Base-by-base conservation (phyloP, 2,888 invertebrate species). In the Lamproptera curius region DNA sequence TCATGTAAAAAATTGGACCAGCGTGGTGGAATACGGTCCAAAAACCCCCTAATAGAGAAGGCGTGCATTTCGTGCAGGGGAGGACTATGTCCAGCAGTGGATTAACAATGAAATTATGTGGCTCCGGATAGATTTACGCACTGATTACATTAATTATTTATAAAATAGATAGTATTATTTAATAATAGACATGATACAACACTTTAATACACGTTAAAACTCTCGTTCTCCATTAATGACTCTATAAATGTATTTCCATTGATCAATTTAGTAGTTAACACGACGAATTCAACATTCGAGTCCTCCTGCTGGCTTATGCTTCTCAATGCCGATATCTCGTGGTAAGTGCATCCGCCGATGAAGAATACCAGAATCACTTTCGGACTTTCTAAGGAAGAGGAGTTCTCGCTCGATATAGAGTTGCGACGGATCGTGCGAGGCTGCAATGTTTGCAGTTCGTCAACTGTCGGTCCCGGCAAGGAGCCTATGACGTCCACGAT, bases 281-380 rank as follows among this genome's bases (percentile, higher is more conserved):
- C 91, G 6, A 97, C 91, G 73, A 96, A 97, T 70, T 98, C 97
- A 0, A 96, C 95, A 63, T 94, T 94, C 4, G 93, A 91, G 51
- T 94, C 94, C 67, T 94, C 94, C 67, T 93, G 92, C 56, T 93
- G 93, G 9, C 93, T 92, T 14, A 94, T 83, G 61, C 91, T 93
- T 50, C 94, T 87, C 8, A 95, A 68, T 0, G 94, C 94, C 0
- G 94, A 93, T 63, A 95, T 93, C 82, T 99, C 99, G 1, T 98
- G 96, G 82, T 94, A 97, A 0, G 99, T 99, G 70, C 98, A 96
- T 0, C 99, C 99, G 2, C 99, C 99, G 11, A 99, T 92, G 72
- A 98, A 98, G 76, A 98, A 97, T 0, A 99, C 96, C 0, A 99
- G 85, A 6, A 97, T 92, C 1, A 97, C 93, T 56, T 90, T 89